Base-by-base conservation (phyloP, 2,113 vertebrate species). In the Stigmatopora argus region DNA sequence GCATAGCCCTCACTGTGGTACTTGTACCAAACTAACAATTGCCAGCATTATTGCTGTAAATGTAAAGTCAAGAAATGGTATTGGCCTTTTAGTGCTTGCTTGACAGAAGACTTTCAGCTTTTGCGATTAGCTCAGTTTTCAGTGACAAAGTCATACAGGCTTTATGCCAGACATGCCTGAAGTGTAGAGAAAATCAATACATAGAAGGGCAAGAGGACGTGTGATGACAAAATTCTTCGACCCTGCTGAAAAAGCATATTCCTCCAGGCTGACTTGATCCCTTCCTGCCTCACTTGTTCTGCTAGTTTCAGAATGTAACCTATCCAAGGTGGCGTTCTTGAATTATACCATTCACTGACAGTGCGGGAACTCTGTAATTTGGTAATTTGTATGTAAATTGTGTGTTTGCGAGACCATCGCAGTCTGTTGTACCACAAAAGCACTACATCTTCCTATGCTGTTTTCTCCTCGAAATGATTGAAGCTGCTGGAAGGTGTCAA, bases 351-450 rank as follows among this genome's bases (percentile, higher is more conserved):
- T 58, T 75, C 69, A 75, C 51, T 79, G 72, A 77, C 73, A 69
- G 70, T 34, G 45, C 72, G 19, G 10, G 67, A 49, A 64, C 73
- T 70, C 62, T 62, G 73, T 87, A 87, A 91, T 89, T 79, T 75
- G 74, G 78, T 82, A 66, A 89, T 90, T 89, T 88, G 81, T 86
- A 90, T 89, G 88, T 88, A 88, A 89, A 90, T 88, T 82, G 71
- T 21, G 23, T 78, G 23, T 81, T 84, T 83, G 67, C 79, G 76
- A 73, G 52, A 31, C 74, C 53, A 64, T 74, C 55, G 67, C 52
- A 64, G 52, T 69, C 69, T 64, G 67, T 71, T 82, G 74, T 74
- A 77, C 65, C 59, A 58, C 64, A 61, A 67, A 79, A 79, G 79
- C 65, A 72, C 62, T 62, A 52, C 1, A 4, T 64, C 76, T 79